Evolutionary conservation across 2,113 vertebrate genomes (phyloP), one percentile per base, ranked within the genome.

Genomic region (Pachypanchax playfairii): DNA sequence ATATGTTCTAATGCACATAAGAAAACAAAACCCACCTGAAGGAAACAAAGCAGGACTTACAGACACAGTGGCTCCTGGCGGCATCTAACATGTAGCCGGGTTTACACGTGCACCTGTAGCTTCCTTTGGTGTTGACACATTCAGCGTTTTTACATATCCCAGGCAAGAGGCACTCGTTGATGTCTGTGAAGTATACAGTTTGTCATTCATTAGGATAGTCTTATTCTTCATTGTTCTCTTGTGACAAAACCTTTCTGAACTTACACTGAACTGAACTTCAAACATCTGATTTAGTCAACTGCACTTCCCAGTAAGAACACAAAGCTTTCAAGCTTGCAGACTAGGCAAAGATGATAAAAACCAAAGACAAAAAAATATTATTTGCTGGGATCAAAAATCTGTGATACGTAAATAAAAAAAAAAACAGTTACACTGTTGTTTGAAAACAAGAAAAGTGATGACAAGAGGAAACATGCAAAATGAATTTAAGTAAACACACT

Each of bases 81-180:
- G 89, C 61, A 28, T 93, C 92, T 61, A 93, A 68, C 91, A 93
- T 89, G 82, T 53, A 92, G 35, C 92, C 92, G n/a, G 70, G 66
- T 54, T 92, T 92, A 60, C 92, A 93, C 0, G 82, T 91, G 85
- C 92, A 93, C 78, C 91, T 90, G 90, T 92, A 93, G 85, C 92
- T 93, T 42, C 92, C 92, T 79, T 76, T 91, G 58, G 85, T 87
- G 70, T 93, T 93, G 55, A 93, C 72, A 52, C 92, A 93, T 36
- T 91, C 88, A 0, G 91, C 91, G 10, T 93, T 91, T 80, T 90
- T 92, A 56, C 92, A 93, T 59, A 93, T 78, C 15, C 91, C 92
- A 13, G 84, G 80, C 77, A 93, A 71, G 68, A 88, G 61, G 65
- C 92, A 93, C 83, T 93, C 92, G 14, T 93, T 93, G 70, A 93